Evolutionary conservation across 2,113 vertebrate species (phyloP).

Genomic region (Gallinago media): DNA sequence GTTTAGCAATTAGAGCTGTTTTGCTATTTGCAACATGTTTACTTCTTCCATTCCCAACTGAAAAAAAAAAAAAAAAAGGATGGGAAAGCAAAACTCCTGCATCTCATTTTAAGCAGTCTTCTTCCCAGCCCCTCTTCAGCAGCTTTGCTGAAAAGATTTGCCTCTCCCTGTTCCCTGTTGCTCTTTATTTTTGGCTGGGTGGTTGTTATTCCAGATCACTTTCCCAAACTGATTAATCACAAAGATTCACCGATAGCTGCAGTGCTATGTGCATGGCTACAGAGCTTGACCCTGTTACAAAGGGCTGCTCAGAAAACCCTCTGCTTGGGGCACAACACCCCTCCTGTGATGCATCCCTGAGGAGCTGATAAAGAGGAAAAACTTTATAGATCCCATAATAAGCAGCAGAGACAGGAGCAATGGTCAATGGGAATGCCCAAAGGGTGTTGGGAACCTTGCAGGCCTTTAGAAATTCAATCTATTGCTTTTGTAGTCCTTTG

Average conservation of each 20-base stretch:
- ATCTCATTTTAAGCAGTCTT: neutral
- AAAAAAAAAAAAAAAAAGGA: neutral
- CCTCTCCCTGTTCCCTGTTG: neutral
- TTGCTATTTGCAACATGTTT: neutral
- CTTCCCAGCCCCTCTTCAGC: neutral
- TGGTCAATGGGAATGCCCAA: neutral
- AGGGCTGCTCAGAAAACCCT: neutral
- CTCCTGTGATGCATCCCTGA: neutral
- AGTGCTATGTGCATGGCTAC: neutral
- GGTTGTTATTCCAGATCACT: neutral
- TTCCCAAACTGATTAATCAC: neutral
- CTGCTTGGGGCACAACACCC: neutral
- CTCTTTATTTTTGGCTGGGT: neutral
- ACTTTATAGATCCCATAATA: neutral
- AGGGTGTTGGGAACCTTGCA: neutral
- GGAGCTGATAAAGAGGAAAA: neutral
- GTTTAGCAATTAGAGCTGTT: neutral
- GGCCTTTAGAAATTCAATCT: neutral
- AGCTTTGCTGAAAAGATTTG: neutral
- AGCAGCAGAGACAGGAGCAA: neutral
- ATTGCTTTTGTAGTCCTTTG: neutral
- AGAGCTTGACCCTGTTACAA: accelerated
- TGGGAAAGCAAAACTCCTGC: neutral
- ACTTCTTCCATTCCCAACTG: neutral
- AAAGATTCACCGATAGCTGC: neutral